Base-by-base conservation (phyloP, 2,888 invertebrate genomes). In the Nomada goodeniana region DNA sequence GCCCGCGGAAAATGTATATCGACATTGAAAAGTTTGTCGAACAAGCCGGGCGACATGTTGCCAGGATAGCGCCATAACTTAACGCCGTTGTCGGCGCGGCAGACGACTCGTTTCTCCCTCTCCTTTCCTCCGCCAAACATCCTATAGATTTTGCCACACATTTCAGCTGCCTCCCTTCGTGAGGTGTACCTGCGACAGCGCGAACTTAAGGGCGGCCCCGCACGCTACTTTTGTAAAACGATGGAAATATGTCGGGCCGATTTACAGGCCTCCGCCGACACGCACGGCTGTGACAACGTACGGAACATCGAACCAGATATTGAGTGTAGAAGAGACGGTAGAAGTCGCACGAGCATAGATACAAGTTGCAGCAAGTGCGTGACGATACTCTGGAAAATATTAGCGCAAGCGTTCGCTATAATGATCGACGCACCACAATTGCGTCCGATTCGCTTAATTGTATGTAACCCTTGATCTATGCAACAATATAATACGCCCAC, bases 21-120 rank as follows among this genome's bases (percentile, higher is more conserved):
- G 92, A 90, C 91, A 90, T 91, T 92, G 92, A 92, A 93, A 93
- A 93, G 93, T 93, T 93, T 91, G 93, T 91, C 88, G 91, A 92
- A 92, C 92, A 93, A 91, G 90, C 84, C 89, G 82, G 88, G 90
- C 91, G 93, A 92, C 93, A 93, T 91, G 90, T 92, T 93, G 92
- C 92, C 86, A 86, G 89, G 92, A 93, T 92, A 90, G 93, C 90
- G 88, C 88, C 90, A 91, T 93, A 93, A 93, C 92, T 93, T 92
- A 91, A 85, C 88, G 82, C 84, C 85, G 85, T 80, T 84, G 88
- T 89, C 92, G 91, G 91, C 92, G 91, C 91, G 90, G 88, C 89
- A 88, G 82, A 86, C 74, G 77, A 84, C 72, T 60, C 73, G 61
- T 52, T 36, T 26, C 52, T 36, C 57, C 18, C 63, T 44, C 59